Evolutionary conservation across 2,888 invertebrate species (phyloP), one percentile per base, ranked within the genome.

Genomic region (Dexiosoma caninum): DNA sequence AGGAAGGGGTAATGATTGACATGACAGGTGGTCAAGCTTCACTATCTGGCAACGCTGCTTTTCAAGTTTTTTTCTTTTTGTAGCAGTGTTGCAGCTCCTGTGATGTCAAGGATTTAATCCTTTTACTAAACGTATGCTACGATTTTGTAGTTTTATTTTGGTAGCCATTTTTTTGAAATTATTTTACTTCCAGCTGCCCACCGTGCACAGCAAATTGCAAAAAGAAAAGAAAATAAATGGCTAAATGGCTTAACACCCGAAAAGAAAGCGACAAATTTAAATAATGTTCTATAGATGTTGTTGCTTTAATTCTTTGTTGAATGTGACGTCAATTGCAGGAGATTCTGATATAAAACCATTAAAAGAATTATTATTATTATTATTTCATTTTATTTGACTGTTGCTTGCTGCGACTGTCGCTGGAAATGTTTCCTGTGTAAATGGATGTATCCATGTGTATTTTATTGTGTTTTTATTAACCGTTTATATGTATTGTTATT

Each of bases 291-390:
- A 23, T 5, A 27, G 8, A 42, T 67, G 9, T 42, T 40, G 9
- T 23, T 35, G 35, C 21, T 62, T 19, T 49, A 30, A 14, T 49
- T 70, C 49, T 44, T 35, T 21, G 19, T 27, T 42, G 49, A 66
- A 64, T 57, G 77, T 59, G 77, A 66, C 77, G 64, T 57, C 42
- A 64, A 66, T 64, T 64, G 57, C 62, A 69, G 55, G 51, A 27
- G 30, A 55, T 59, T 27, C 27, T 6, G 6, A 3, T 3, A 70
- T 46, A 19, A 64, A 57, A 55, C n/a, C 57, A 64, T 70, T 23
- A 62, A 70, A 64, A 57, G 46, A 62, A 46, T 62, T 49, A 2
- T 42, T 70, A n/a, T n/a, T n/a, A n/a, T n/a, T n/a, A n/a, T n/a
- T n/a, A n/a, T n/a, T n/a, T n/a, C n/a, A n/a, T n/a, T 70, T 32